Evolutionary conservation across 2,888 invertebrate species (phyloP).

Genomic region (Enoplolaimus lenunculus): DNA sequence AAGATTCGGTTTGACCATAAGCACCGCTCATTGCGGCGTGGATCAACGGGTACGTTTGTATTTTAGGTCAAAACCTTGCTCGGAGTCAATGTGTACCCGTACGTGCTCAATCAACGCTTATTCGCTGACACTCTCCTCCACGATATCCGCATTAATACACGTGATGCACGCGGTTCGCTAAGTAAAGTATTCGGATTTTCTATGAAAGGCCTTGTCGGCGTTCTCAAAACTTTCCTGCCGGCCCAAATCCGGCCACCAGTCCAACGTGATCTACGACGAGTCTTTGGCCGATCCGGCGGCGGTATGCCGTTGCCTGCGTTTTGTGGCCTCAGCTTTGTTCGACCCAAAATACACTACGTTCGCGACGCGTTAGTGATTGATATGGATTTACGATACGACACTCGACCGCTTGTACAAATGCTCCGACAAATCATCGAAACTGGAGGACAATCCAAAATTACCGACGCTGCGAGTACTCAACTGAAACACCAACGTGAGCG

Average conservation of each 20-base stretch:
- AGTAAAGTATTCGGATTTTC: slow-evolving; percentile 14
- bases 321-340: slow-evolving; percentile 7
- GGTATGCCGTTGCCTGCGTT: slow-evolving; percentile 14
- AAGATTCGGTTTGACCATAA: too few species aligned
- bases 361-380: slow-evolving; percentile 15
- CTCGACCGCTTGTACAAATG: neutral
- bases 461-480: too few species aligned
- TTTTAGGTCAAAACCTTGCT: neutral
- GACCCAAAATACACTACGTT: neutral
- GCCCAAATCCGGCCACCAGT: slow-evolving; percentile 14
- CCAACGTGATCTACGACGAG: slow-evolving; percentile 2
- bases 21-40: too few species aligned
- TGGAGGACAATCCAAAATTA: too few species aligned
- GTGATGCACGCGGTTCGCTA: neutral
- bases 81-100: slow-evolving; percentile 14
- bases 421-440: slow-evolving; percentile 8
- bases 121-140: slow-evolving; percentile 13
- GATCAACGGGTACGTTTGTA: too few species aligned
- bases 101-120: neutral
- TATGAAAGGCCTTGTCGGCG: slow-evolving; percentile 11
- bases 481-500: too few species aligned
- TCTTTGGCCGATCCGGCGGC: slow-evolving; percentile 7
- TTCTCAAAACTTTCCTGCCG: slow-evolving; percentile 12
- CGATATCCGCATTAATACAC: slow-evolving; percentile 9
- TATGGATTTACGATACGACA: neutral